A percentile compares a stretch with the other conserved stretches of the same genome.
phyloP scores from a whole-genome alignment of 2,113 vertebrate species.

The Mustela nigripes region DNA sequence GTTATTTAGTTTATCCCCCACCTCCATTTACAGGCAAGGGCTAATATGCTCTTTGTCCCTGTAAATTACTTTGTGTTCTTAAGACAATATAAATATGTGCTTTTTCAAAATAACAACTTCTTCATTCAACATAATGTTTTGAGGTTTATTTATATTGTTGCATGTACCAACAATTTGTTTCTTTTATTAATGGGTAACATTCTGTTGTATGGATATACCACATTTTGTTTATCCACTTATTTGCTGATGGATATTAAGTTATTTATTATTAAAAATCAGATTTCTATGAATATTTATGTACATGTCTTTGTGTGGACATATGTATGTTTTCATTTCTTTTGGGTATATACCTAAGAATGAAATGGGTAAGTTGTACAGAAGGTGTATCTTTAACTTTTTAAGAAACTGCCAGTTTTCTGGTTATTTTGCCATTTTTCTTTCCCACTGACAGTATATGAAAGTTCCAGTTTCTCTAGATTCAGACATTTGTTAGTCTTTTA shows the following conservation, averaged over 20 bases:
- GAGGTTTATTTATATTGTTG: background rate
- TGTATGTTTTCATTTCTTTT: no score
- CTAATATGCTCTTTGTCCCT: background rate
- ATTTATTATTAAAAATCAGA: no score
- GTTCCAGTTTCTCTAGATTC: background rate
- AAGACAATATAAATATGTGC: background rate
- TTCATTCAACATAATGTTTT: background rate
- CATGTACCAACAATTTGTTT: background rate
- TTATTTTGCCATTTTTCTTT: no score
- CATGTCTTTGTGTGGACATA: no score
- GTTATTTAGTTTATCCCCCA: background rate
- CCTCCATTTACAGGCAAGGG: background rate
- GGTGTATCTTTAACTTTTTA: no score
- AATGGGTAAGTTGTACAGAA: no score
- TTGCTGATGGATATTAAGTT: background rate
- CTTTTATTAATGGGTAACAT: background rate
- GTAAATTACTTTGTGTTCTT: background rate
- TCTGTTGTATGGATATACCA: background rate
- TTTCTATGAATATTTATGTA: no score
- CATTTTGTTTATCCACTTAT: background rate
- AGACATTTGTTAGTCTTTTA: background rate
- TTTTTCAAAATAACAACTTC: background rate
- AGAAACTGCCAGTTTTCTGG: no score
- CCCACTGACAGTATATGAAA: background rate
- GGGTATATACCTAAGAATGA: no score